Base-by-base conservation (phyloP, 2,113 vertebrate genomes). In the Telmatochromis brachygnathus region DNA sequence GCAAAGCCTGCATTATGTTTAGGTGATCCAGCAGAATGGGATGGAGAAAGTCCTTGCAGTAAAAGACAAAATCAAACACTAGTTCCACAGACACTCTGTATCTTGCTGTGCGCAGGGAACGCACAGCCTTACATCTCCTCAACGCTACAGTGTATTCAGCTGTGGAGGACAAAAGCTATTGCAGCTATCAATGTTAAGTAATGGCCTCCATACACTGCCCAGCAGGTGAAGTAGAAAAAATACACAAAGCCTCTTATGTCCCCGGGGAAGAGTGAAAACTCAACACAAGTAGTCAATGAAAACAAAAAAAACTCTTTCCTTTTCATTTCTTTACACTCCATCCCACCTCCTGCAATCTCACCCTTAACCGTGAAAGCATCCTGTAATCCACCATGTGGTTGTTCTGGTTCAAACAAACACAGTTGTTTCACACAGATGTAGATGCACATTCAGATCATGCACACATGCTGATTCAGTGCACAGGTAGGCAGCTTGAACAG, bases 141-240 rank as follows among this genome's bases (percentile, higher is more conserved):
- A 77, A 23, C 75, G 30, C 54, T 55, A 35, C 70, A 81, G 68
- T 58, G 65, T 58, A 62, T 68, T 92, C 84, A 85, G 86, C 81
- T 49, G 81, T 87, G 82, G 73, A 96, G 94, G 94, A 97, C 96
- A 92, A 77, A 91, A 93, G 94, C 79, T 35, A 37, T 17, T 58
- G 58, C 82, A 79, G 84, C 80, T 87, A 84, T 93, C 88, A 90
- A 7, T 89, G 85, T 91, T 90, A 91, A 88, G 47, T 85, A 89
- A 90, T 85, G 70, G 81, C 85, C 92, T 93, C 80, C 49, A 93
- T 87, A 86, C 87, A 83, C 56, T 84, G 68, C 84, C 79, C 84
- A 82, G 90, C 85, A 88, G 88, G 82, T 85, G 90, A 84, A 83
- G 81, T 54, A 58, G 35, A 86, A 45, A 82, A 47, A 42, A 89